Percentiles rank a stretch among this genome's conserved stretches.
These are phyloP conservation scores for Catagonus wagneri DNA, from an alignment of 2,113 vertebrate genomes.

Conservation along the genomic window DNA sequence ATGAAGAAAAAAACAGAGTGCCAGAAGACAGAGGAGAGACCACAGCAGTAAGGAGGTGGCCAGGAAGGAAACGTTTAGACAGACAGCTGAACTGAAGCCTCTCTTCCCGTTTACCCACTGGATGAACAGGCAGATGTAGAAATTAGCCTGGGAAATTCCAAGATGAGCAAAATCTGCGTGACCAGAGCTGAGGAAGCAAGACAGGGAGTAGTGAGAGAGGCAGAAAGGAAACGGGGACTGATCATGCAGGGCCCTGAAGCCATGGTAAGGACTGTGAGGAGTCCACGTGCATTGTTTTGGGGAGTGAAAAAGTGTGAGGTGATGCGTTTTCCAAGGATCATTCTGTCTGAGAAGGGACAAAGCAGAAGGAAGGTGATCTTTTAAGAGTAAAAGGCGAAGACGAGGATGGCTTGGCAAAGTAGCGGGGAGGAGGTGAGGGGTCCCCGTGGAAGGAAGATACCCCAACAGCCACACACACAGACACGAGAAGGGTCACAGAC, in stretches of 20 bases:
- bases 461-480: fast-evolving
- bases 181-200: background rate
- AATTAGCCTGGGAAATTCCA: background rate
- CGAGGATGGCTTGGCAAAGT: background rate
- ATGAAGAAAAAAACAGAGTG: background rate
- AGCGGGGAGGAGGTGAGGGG: background rate
- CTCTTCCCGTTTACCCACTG: background rate
- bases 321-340: background rate
- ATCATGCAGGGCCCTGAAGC: fast-evolving
- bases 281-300: fast-evolving
- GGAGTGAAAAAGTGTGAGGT: no score
- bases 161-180: fast-evolving
- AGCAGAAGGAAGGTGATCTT: background rate
- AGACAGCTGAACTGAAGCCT: no score
- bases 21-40: fast-evolving
- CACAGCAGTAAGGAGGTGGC: fast-evolving
- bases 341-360: background rate
- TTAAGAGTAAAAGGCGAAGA: background rate
- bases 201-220: background rate
- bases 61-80: background rate
- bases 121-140: background rate
- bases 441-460: background rate
- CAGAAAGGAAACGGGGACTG: background rate
- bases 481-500: background rate
- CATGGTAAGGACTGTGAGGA: fast-evolving